These are phyloP conservation scores for Dryadula phaetusa DNA, from an alignment of 2,888 invertebrate species.

Conservation along the genomic window DNA sequence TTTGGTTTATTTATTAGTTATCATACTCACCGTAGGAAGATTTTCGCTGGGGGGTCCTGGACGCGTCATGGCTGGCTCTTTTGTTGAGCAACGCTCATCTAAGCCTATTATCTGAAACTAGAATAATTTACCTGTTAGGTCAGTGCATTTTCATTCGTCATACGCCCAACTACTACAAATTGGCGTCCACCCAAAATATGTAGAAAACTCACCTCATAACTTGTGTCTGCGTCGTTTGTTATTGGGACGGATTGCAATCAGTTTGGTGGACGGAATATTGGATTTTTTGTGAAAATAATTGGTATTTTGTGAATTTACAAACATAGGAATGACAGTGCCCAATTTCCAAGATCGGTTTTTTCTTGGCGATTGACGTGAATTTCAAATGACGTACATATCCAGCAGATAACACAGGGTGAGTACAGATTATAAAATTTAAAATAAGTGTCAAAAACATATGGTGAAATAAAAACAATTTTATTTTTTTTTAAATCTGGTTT, in stretches of 20 bases:
- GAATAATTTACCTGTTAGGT: constrained; percentile 36
- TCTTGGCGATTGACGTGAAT: constrained; percentile 1
- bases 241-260: constrained; percentile 40
- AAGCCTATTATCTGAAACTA: constrained; percentile 66
- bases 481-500: no score
- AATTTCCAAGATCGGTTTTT: constrained; percentile 19
- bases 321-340: constrained; percentile 29
- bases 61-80: constrained; percentile 68
- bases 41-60: constrained; percentile 90
- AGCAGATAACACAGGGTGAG: constrained; percentile 14
- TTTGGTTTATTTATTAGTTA: not conserved
- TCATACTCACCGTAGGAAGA: constrained; percentile 83
- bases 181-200: constrained; percentile 24
- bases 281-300: constrained; percentile 32
- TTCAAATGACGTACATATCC: constrained; percentile 1
- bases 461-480: no score
- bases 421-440: not conserved
- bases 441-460: not conserved
- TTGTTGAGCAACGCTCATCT: constrained; percentile 56
- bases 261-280: constrained; percentile 47
- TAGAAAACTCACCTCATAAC: constrained; percentile 57
- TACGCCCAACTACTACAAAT: constrained; percentile 39
- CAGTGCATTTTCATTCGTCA: constrained; percentile 38
- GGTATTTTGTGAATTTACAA: constrained; percentile 35
- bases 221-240: constrained; percentile 43